Evolutionary conservation across 2,888 invertebrate species (phyloP).

Genomic region (Melolontha melolontha): DNA sequence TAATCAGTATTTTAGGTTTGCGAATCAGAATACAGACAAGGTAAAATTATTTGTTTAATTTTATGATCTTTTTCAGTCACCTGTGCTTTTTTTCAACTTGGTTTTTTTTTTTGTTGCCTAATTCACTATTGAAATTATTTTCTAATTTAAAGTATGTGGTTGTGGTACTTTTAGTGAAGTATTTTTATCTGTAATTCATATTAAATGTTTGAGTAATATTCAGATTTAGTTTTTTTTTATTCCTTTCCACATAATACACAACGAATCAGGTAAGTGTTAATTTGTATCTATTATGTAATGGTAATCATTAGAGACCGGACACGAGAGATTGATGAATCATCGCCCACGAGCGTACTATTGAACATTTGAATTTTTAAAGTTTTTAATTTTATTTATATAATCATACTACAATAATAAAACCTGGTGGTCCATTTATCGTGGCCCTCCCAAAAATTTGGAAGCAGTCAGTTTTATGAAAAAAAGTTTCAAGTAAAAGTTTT

Average conservation of each 20-base stretch:
- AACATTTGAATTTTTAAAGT: too few species aligned
- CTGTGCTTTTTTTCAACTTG: constrained; percentile 6
- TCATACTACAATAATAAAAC: too few species aligned
- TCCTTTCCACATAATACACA: neutral
- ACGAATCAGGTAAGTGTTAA: too few species aligned
- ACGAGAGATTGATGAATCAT: too few species aligned
- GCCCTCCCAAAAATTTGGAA: too few species aligned
- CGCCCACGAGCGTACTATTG: too few species aligned
- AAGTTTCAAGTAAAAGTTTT: too few species aligned
- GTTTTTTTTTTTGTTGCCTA: constrained; percentile 18
- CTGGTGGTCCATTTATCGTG: too few species aligned
- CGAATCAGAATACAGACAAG: constrained; percentile 7
- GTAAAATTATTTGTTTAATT: constrained; percentile 9
- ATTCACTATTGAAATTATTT: constrained; percentile 9
- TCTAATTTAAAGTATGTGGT: constrained; percentile 25
- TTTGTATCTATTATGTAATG: too few species aligned
- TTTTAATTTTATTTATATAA: too few species aligned
- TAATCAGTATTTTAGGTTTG: constrained; percentile 2
- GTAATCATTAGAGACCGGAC: too few species aligned
- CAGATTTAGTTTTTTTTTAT: constrained; percentile 10
- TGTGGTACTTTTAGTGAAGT: constrained; percentile 21
- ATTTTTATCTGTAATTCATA: constrained; percentile 19
- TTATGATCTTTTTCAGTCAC: constrained; percentile 6
- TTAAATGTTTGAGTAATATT: constrained; percentile 16
- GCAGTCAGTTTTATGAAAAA: too few species aligned